These are phyloP conservation scores for Catharus fuscescens DNA, from an alignment of 2,113 vertebrate genomes.

Conservation along the genomic window DNA sequence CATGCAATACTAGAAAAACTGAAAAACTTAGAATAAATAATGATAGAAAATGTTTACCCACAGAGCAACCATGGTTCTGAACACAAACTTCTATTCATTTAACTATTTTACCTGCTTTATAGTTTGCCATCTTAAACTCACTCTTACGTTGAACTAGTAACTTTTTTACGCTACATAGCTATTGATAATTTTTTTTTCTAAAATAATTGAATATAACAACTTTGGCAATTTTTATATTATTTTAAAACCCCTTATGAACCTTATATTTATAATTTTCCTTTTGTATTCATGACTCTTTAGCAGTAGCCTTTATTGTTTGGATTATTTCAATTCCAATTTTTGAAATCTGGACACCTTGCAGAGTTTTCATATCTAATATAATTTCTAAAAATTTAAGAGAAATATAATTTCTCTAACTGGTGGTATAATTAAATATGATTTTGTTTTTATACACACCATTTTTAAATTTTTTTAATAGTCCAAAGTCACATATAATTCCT, in stretches of 20 bases:
- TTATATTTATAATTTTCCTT: not conserved
- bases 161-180: not conserved
- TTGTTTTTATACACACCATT: not conserved
- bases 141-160: not conserved
- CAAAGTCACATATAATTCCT: not conserved
- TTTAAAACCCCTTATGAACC: not conserved
- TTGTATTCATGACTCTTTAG: not conserved
- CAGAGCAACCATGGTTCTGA: not conserved
- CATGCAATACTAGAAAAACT: not conserved
- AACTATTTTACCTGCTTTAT: not conserved
- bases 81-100: not conserved
- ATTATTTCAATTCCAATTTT: not conserved
- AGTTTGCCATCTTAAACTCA: not conserved
- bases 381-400: not conserved
- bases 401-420: not conserved
- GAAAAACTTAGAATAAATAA: not conserved
- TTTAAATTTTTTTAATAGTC: not conserved
- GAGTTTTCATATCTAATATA: not conserved
- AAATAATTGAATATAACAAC: not conserved
- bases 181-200: not conserved
- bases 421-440: not conserved
- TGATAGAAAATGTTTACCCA: not conserved
- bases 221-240: not conserved
- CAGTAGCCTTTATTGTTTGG: not conserved
- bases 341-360: accelerated